Conservation (phyloP, 2,797 vertebrate genomes). For the Oophaga sylvatica region DNA sequence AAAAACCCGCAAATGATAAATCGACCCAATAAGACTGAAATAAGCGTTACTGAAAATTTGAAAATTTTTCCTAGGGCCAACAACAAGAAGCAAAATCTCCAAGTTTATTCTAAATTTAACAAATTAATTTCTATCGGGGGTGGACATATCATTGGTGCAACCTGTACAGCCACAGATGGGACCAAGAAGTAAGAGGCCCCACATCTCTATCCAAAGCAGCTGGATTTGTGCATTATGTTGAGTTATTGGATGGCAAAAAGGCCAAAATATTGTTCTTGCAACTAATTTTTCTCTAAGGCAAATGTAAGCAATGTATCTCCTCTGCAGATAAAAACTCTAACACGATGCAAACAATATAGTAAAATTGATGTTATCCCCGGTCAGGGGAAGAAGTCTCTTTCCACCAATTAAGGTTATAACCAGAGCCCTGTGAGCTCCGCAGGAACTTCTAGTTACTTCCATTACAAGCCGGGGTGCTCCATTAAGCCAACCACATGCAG, state of each 20-base stretch:
- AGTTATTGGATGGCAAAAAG: too few species aligned
- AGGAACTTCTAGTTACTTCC: slow-evolving; percentile 16
- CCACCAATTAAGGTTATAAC: slow-evolving; percentile 47
- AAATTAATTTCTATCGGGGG: neutral
- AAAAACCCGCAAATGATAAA: neutral
- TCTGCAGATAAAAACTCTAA: slow-evolving; percentile 2
- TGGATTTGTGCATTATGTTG: too few species aligned
- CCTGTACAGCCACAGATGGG: too few species aligned
- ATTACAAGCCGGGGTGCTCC: slow-evolving; percentile 31
- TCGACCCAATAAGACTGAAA: neutral
- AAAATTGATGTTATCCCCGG: neutral
- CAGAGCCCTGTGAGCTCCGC: slow-evolving; percentile 25
- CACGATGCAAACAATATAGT: slow-evolving; percentile 23
- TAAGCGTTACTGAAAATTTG: neutral
- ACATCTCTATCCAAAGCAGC: too few species aligned
- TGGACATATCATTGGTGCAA: too few species aligned
- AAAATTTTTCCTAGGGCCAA: neutral
- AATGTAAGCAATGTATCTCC: neutral
- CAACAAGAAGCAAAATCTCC: neutral
- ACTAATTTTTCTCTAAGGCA: neutral
- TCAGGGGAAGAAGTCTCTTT: slow-evolving; percentile 18
- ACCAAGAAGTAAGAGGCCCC: too few species aligned
- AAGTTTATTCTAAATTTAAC: neutral
- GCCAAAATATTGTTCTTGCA: too few species aligned
- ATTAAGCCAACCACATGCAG: slow-evolving; percentile 55